Base-by-base conservation (phyloP, 2,797 vertebrate genomes). In the Epinephelus awoara region DNA sequence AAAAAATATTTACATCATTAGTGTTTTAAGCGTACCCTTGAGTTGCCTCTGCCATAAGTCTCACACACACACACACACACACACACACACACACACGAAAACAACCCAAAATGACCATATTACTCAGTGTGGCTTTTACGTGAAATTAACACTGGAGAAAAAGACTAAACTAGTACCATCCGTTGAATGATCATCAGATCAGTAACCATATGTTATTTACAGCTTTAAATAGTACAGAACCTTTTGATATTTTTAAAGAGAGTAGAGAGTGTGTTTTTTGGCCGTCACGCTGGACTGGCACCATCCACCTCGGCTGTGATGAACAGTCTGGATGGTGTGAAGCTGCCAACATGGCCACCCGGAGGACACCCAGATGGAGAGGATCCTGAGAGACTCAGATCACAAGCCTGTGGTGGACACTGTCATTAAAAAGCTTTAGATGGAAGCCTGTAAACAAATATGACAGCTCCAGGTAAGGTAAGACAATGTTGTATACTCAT, bases 351-450 rank as follows among this genome's bases (percentile, higher is more conserved):
- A 7, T 21, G 77, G 76, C 65, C 68, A 17, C 62, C 80, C 79
- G 84, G 77, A 85, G 71, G 79, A 80, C 66, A 4, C 49, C 81
- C 80, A 85, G 78, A 80, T 82, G 83, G 85, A 79, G 54, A 52
- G 21, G 58, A 61, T 67, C 78, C 81, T 58, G 11, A 27, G 73
- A 70, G 67, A 61, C 51, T 40, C 19, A n/a, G 23, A 77, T 55
- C 64, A n/a, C 29, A 46, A 15, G 40, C 38, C 18, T 50, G 50
- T 3, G 34, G 52, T 40, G 27, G 54, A 62, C 59, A 1, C 4
- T 1, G 4, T 70, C 80, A 21, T 57, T 23, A 38, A 15, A 72
- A 55, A 10, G 5, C 49, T 40, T 19, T 2, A 19, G 38, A 59
- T 17, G 40, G 21, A 54, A 25, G 57, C 55, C 64, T 25, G 55